Base-by-base conservation (phyloP, 2,888 invertebrate genomes). In the Yponomeuta malinellus region DNA sequence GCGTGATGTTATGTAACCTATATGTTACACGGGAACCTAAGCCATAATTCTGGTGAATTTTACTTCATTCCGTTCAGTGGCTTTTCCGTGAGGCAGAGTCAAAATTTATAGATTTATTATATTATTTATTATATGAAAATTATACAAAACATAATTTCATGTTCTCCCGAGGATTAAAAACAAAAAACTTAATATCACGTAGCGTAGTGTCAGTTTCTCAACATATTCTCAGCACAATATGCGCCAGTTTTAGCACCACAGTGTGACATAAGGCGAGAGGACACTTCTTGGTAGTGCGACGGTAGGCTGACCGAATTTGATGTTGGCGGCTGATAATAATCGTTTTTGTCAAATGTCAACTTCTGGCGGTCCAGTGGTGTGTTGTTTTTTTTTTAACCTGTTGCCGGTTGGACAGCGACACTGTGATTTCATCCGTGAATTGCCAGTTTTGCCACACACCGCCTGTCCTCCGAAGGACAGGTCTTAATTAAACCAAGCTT, bases 291-390 rank as follows among this genome's bases (percentile, higher is more conserved):
- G 52, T 59, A 59, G 52, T 59, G 52, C 52, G 81, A 90, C 90
- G 91, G 91, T 91, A 90, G 90, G 82, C 81, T 88, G 89, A 81
- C 82, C 87, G 85, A 90, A 89, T 89, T 90, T 74, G 91, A 92
- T 92, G 83, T 79, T 77, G 79, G 76, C 71, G 71, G 43, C 43
- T 78, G 91, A 91, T 91, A 88, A 79, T 79, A 76, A 77, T 78
- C 84, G 85, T 89, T 90, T 90, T 91, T 90, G 90, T 91, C 90
- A 89, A 89, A 89, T 90, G 90, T 91, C 91, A 90, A 92, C 90
- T 89, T 86, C 87, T 90, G 52, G 87, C 86, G 87, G 88, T 83
- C 86, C 86, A 84, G 81, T 79, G 80, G 76, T 82, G 82, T 82
- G 77, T 78, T 81, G 76, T 78, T 75, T 72, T 81, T 77, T 78